Conservation (phyloP, 2,113 vertebrate genomes). For the Sorex fumeus region DNA sequence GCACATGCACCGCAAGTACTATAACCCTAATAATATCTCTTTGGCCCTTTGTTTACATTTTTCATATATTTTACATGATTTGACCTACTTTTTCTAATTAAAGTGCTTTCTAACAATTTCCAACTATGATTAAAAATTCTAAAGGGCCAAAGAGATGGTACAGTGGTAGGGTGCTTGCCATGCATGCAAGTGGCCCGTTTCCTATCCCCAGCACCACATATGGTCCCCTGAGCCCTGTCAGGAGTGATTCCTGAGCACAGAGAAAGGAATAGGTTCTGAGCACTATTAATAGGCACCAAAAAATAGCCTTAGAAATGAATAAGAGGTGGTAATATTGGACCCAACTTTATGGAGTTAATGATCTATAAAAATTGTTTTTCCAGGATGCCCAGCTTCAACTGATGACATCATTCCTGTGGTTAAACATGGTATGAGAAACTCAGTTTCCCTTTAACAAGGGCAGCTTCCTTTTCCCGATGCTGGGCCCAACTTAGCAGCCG, state of each 20-base stretch:
- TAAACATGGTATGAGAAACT: constrained; percentile 86
- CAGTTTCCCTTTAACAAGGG: background rate
- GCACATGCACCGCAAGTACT: no score
- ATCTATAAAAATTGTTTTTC: constrained; percentile 64
- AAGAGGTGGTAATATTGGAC: background rate
- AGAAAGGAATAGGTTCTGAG: no score
- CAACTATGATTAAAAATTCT: constrained; percentile 43
- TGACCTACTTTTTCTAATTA: constrained; percentile 10
- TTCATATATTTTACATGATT: background rate
- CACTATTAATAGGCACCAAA: no score
- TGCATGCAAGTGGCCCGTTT: no score
- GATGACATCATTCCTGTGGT: constrained; percentile 91
- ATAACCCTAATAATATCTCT: no score
- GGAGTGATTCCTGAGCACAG: no score
- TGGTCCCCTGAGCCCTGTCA: no score
- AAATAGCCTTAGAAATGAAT: background rate
- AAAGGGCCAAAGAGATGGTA: background rate
- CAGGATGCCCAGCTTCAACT: constrained; percentile 92
- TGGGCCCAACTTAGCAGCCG: constrained; percentile 5
- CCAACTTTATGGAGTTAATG: constrained; percentile 17
- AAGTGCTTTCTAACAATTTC: no score
- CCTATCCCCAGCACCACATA: no score
- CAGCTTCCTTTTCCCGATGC: background rate
- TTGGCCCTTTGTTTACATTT: background rate
- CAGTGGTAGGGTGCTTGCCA: no score